phyloP scores from a whole-genome alignment of 2,797 vertebrate species.

The Merluccius polli region DNA sequence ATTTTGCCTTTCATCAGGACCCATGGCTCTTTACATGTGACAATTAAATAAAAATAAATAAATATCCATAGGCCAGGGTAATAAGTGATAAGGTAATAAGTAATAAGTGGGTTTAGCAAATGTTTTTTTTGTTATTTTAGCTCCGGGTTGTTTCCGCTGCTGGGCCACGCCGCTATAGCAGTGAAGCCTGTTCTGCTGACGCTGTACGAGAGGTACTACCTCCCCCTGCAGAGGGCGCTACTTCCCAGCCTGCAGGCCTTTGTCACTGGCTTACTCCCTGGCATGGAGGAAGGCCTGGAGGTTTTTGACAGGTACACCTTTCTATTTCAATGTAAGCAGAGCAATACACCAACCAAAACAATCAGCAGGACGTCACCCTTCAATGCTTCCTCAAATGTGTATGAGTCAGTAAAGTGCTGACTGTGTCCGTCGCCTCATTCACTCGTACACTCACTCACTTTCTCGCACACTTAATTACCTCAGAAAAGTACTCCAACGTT shows the following conservation, averaged over 20 bases:
- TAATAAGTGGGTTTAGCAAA: too few relatives aligned
- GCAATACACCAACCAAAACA: background rate
- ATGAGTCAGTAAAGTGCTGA: background rate
- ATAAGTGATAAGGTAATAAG: too few relatives aligned
- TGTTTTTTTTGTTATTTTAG: conserved; percentile 59
- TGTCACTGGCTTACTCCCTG: conserved; percentile 88
- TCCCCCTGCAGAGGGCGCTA: conserved; percentile 89
- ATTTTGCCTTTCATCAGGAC: background rate
- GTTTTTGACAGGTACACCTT: conserved; percentile 87
- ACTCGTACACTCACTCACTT: background rate
- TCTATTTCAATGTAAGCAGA: background rate
- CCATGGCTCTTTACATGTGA: background rate
- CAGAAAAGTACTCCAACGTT: background rate
- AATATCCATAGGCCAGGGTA: too few relatives aligned
- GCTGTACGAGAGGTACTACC: conserved; percentile 94
- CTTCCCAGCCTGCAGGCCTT: conserved; percentile 96
- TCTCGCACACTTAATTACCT: background rate
- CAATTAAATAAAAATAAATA: too few relatives aligned
- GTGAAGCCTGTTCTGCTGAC: conserved; percentile 88
- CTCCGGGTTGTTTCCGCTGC: conserved; percentile 91
- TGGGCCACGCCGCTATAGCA: conserved; percentile 91
- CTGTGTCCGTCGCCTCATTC: background rate
- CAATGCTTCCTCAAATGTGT: background rate
- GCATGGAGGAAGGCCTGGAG: conserved; percentile 93
- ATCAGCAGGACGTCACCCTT: background rate